Evolutionary conservation across 2,113 vertebrate species (phyloP), one percentile per base, ranked within the genome.

Genomic region (Grallaria varia): DNA sequence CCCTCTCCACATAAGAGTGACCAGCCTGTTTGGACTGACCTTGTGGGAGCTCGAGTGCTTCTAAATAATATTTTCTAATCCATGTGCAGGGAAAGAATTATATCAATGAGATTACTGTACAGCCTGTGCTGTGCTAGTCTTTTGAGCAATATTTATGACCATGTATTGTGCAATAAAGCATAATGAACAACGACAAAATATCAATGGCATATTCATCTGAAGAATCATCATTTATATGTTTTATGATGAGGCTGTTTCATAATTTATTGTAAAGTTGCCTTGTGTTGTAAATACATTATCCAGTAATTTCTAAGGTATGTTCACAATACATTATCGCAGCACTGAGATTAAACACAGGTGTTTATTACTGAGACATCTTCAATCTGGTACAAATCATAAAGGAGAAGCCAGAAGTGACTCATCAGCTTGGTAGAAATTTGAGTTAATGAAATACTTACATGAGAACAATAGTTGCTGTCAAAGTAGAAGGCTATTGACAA

Each of bases 351-450:
- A 92, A 64, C 49, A 62, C 76, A 72, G 60, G 33, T 89, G 45
- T 86, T 89, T 91, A 88, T 92, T 94, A 84, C 13, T 31, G 35
- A 89, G 56, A 35, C 16, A 63, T 81, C 96, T 96, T 95, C 59
- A 80, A 66, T 74, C 35, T 81, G 47, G 19, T 45, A 55, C 25
- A 83, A 35, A 35, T 67, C 56, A 44, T 75, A 30, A 37, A 88
- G 23, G 17, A 91, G 27, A 63, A 90, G 14, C 21, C 23, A 81
- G 47, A 35, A 67, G 37, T 66, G 68, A 88, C 45, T 90, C 84
- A 90, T 30, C 21, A 35, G 14, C 89, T 93, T 55, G 40, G 71
- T 60, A 64, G 59, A 92, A 87, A 71, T 81, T 42, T 83, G 56
- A 91, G 44, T 73, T 91, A 87, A 92, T 81, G 30, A 67, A 95